These are phyloP conservation scores for Spodoptera picta DNA, from an alignment of 2,888 invertebrate genomes.

Conservation along the genomic window DNA sequence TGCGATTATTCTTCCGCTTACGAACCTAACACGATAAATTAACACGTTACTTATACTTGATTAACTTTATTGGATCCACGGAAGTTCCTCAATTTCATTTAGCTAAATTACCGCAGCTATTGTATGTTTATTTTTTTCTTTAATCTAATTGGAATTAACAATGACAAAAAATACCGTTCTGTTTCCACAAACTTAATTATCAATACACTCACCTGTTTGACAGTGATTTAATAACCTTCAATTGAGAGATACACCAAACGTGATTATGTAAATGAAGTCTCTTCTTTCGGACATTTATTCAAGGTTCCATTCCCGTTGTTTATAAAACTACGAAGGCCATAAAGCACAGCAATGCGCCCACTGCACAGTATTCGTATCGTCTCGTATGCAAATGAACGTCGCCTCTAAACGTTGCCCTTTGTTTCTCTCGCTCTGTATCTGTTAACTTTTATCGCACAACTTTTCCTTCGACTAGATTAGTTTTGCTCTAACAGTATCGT, in stretches of 20 bases:
- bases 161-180: no score
- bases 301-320: slow-evolving; percentile 47
- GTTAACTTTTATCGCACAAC: slow-evolving; percentile 76
- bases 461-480: slow-evolving; percentile 77
- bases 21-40: slow-evolving; percentile 73
- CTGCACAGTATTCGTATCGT: slow-evolving; percentile 62
- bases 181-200: background rate
- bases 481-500: slow-evolving; percentile 76
- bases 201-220: background rate
- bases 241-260: background rate
- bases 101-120: slow-evolving; percentile 55
- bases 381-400: slow-evolving; percentile 76
- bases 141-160: no score
- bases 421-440: slow-evolving; percentile 68
- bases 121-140: no score
- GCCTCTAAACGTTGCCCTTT: slow-evolving; percentile 73
- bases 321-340: slow-evolving; percentile 63
- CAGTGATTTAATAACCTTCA: no score
- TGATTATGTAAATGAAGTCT: slow-evolving; percentile 40
- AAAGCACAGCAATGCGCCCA: slow-evolving; percentile 66
- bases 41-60: slow-evolving; percentile 81
- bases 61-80: slow-evolving; percentile 78
- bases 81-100: slow-evolving; percentile 73
- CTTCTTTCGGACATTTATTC: slow-evolving; percentile 38
- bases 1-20: slow-evolving; percentile 67